A percentile compares a stretch with the other conserved stretches of the same genome.
phyloP scores from a whole-genome alignment of 1,140 invertebrate species.

The Mamestra configurata region DNA sequence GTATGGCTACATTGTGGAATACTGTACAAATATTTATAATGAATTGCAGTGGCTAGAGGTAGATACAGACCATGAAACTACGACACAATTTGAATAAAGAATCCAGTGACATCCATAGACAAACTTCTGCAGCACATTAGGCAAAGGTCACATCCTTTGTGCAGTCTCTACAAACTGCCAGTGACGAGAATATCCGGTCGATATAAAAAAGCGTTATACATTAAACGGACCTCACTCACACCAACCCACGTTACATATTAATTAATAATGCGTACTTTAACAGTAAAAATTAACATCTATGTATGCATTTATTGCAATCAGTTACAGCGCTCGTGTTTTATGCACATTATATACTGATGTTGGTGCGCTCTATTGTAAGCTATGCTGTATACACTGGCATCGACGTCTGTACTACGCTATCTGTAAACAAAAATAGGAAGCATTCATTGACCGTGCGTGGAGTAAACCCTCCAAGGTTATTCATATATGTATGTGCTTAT shows the following conservation, averaged over 20 bases:
- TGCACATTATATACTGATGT: conserved; percentile 60
- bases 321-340: conserved; percentile 66
- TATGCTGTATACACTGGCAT: conserved; percentile 75
- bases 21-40: neutral
- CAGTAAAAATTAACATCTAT: conserved; percentile 79
- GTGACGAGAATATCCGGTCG: conserved; percentile 67
- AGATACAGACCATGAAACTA: neutral
- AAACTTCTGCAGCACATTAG: conserved; percentile 3
- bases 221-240: conserved; percentile 77
- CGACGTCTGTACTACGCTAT: conserved; percentile 70
- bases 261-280: conserved; percentile 74
- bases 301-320: conserved; percentile 77
- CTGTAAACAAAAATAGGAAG: conserved; percentile 59
- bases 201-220: conserved; percentile 81
- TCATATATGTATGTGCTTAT: no score
- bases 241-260: conserved; percentile 74
- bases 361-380: conserved; percentile 71
- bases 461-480: no score
- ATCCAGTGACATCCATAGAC: conserved; percentile 27
- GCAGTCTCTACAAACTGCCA: conserved; percentile 51
- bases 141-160: conserved; percentile 10
- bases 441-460: neutral
- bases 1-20: conserved; percentile 1
- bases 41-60: conserved; percentile 8
- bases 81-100: conserved; percentile 15